Conservation (phyloP, 1,140 invertebrate genomes). For the Cyrtorhinus lividipennis region DNA sequence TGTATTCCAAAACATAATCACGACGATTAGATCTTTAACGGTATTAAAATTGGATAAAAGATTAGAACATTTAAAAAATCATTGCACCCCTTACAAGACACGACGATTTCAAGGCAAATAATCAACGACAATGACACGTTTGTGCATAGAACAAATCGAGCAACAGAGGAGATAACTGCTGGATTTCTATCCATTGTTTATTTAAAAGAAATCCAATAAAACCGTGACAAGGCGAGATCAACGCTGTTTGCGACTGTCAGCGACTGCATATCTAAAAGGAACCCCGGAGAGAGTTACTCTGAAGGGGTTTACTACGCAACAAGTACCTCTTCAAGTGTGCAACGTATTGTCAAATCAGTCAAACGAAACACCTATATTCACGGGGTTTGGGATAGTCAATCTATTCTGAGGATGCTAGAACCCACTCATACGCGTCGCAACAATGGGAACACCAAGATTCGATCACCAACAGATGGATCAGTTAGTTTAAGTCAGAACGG, state of each 20-base stretch:
- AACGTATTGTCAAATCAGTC: constrained; percentile 76
- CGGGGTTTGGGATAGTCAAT: constrained; percentile 53
- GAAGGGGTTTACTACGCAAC: constrained; percentile 37
- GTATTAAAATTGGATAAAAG: no score
- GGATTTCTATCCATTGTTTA: no score
- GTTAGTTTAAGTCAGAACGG: constrained; percentile 61
- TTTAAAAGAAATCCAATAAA: no score
- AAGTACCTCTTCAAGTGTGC: constrained; percentile 56
- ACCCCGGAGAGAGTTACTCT: constrained; percentile 43
- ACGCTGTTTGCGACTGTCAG: constrained; percentile 62
- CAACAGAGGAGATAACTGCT: no score
- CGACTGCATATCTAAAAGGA: constrained; percentile 53
- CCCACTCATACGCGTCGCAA: constrained; percentile 68
- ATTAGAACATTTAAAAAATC: no score
- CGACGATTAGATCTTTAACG: no score
- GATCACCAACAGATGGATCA: constrained; percentile 73
- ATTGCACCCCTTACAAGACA: no score
- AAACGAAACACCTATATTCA: constrained; percentile 76
- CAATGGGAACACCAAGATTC: constrained; percentile 67
- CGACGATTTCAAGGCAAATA: no score
- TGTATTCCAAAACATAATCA: no score
- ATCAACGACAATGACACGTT: no score
- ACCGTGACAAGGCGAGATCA: constrained; percentile 59
- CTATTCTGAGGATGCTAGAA: constrained; percentile 49
- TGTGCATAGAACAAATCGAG: no score